These are phyloP conservation scores for human (Homo sapiens) DNA, from an alignment of 2,113 vertebrate genomes.

Conservation along the genomic window DNA sequence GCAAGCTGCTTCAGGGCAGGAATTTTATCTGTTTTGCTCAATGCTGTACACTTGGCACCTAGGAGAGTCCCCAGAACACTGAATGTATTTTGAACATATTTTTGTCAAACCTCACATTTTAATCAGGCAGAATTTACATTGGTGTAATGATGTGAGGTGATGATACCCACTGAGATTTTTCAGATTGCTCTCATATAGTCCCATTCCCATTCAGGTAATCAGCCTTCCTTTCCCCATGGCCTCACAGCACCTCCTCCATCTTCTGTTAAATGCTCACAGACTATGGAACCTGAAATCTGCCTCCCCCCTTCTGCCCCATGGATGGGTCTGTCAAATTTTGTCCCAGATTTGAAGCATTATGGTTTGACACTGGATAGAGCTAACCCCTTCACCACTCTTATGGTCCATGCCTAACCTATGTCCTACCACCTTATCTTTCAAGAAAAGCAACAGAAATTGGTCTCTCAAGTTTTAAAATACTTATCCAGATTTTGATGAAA, in stretches of 20 bases:
- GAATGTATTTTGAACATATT: neutral
- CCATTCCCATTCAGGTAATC: neutral
- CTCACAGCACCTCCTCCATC: neutral
- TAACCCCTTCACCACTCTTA: neutral
- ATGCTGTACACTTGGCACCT: neutral
- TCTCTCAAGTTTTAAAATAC: neutral
- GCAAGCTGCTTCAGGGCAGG: neutral
- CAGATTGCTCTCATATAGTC: neutral
- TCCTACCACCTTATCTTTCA: neutral
- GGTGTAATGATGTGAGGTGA: neutral
- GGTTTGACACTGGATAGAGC: neutral
- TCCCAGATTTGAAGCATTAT: neutral
- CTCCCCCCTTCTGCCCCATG: neutral
- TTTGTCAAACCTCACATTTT: neutral
- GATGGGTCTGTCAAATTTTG: neutral
- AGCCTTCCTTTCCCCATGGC: neutral
- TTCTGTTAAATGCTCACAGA: neutral
- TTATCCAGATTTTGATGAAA: neutral
- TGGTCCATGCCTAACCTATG: neutral
- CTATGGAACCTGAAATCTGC: neutral
- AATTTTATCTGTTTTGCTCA: neutral
- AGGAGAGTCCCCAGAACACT: neutral
- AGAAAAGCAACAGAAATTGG: neutral
- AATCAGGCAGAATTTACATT: neutral
- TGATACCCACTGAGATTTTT: neutral